Percentiles rank a stretch among this genome's conserved stretches.
Conservation (phyloP, 1,140 invertebrate species). For the Dinothrombium tinctorium region DNA sequence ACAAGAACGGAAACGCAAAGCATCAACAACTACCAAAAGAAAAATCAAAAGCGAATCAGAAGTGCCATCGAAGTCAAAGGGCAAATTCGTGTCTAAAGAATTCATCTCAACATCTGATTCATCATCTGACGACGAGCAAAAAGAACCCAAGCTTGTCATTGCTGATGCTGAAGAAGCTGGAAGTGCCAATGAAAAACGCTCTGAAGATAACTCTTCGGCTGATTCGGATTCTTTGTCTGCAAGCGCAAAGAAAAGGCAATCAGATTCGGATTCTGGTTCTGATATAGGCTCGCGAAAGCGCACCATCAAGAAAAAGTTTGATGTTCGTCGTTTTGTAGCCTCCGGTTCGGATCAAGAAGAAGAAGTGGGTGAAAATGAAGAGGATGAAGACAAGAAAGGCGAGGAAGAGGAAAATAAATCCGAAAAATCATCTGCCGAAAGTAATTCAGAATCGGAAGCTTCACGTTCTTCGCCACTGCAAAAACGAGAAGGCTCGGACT, state of each 20-base stretch:
- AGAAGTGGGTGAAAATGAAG: not conserved
- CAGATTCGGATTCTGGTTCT: constrained; percentile 1
- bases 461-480: not conserved
- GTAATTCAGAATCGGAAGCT: not conserved
- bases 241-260: not conserved
- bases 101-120: constrained; percentile 3
- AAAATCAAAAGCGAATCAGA: constrained; percentile 6
- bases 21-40: not conserved
- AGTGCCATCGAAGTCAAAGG: not conserved
- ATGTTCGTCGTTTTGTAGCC: not conserved
- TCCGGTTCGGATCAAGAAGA: not conserved
- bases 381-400: not conserved
- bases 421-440: not conserved
- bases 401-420: not conserved
- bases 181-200: not conserved
- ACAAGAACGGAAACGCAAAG: constrained; percentile 5
- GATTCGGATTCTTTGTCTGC: not conserved
- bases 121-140: constrained; percentile 6
- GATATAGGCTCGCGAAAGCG: not conserved
- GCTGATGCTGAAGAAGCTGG: not conserved
- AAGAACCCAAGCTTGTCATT: not conserved
- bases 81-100: constrained; percentile 9
- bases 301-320: not conserved
- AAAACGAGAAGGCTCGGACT: constrained; percentile 6
- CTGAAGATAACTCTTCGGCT: not conserved